Evolutionary conservation across 2,888 invertebrate genomes (phyloP).

Genomic region (Drosophila limbata): DNA sequence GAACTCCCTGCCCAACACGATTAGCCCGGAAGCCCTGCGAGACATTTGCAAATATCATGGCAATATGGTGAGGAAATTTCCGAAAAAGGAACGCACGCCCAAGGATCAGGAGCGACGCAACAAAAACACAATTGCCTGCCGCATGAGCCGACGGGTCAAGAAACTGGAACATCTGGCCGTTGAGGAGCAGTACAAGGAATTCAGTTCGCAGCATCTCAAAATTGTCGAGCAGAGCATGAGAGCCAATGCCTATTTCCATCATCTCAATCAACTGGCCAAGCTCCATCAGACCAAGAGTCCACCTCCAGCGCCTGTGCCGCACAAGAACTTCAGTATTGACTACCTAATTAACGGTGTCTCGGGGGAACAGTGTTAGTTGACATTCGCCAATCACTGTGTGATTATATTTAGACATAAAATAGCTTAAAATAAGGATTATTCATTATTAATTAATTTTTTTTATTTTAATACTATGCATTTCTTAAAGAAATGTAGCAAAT

Average conservation of each 20-base stretch:
- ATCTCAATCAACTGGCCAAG: constrained; percentile 62
- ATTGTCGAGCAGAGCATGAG: constrained; percentile 74
- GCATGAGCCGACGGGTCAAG: constrained; percentile 81
- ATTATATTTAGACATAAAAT: constrained; percentile 7
- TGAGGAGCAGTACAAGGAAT: constrained; percentile 80
- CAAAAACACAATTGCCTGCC: constrained; percentile 83
- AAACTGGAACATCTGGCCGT: constrained; percentile 80
- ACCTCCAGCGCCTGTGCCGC: constrained; percentile 11
- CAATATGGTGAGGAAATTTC: constrained; percentile 83
- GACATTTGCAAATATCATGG: constrained; percentile 81
- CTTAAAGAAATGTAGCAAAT: constrained; percentile 39
- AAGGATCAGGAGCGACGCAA: constrained; percentile 83
- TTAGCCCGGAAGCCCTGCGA: constrained; percentile 65
- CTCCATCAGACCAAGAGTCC: constrained; percentile 23
- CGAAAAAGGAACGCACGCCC: constrained; percentile 80
- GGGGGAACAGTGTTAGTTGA: constrained; percentile 29
- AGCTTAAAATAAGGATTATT: background rate
- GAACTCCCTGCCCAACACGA: constrained; percentile 41
- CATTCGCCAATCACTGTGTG: constrained; percentile 31
- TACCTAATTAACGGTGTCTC: constrained; percentile 60
- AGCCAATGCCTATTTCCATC: constrained; percentile 72
- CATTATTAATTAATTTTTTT: background rate
- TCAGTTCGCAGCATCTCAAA: constrained; percentile 55
- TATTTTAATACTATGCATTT: constrained; percentile 18
- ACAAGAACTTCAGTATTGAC: constrained; percentile 69